Base-by-base conservation (phyloP, 2,113 vertebrate species). In the Galeopterus variegatus region DNA sequence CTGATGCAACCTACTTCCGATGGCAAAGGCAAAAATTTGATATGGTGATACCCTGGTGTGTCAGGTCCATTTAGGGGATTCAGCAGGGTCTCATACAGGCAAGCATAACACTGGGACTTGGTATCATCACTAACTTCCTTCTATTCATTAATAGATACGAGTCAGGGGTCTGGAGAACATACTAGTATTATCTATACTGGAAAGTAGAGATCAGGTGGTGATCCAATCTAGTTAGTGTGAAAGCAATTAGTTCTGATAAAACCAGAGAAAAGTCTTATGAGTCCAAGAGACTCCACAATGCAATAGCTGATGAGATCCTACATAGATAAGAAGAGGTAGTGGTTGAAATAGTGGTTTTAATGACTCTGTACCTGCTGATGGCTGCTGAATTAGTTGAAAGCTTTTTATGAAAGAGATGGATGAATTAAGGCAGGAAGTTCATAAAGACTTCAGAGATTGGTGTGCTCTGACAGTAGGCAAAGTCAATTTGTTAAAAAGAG, bases 301-400 rank as follows among this genome's bases (percentile, higher is more conserved):
- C 6, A 84, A 70, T 21, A 58, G 10, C 19, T 90, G 58, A 70
- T 62, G 19, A 76, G 79, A 84, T 77, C 94, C 69, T 80, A 9
- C 26, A 13, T 9, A 85, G 58, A 72, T 79, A 83, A 77, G 1
- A 2, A 13, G 3, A 26, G 76, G 56, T 54, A 26, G 13, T 75
- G 56, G 54, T 81, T 67, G 92, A 82, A 97, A 92, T 94, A 84
- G 84, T 76, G 88, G 13, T 0, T 65, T 95, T 77, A 97, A 88
- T 54, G 65, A 48, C 82, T 95, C 72, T 73, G 77, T 48, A 62
- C 19, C 33, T 95, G 95, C 65, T 79, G 65, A 70, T 81, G 52
- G 23, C 15, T 85, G 45, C 64, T 96, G 75, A 96, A 97, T 45
- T 93, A 87, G 64, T 75, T 1, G 0, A 31, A 58, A 94, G 50